Base-by-base conservation (phyloP, 2,113 vertebrate species). In the Saccopteryx bilineata region DNA sequence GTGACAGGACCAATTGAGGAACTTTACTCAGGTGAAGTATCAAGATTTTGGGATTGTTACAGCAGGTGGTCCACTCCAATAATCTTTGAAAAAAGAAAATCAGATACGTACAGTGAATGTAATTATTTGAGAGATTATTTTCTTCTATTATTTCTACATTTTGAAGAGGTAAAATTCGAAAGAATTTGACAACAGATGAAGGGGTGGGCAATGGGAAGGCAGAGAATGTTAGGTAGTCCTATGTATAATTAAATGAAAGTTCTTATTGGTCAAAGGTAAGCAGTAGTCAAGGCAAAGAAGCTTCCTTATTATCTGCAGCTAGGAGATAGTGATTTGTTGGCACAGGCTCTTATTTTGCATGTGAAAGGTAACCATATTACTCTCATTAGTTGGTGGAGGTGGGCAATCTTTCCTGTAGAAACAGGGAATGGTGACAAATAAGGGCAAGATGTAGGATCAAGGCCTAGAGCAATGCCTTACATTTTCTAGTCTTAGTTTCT, bases 91-190 rank as follows among this genome's bases (percentile, higher is more conserved):
- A 61, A 63, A 63, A 18, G 23, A 63, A 65, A 31, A 69, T 71
- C 17, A 76, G 39, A 33, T 69, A n/a, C 39, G 39, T 68, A 68
- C 9, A 39, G 5, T 26, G 26, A 58, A 58, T 84, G 5, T 71
- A 79, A 61, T 50, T 88, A 50, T 48, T 78, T 52, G 28, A 82
- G 75, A 82, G 54, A 65, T 61, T 46, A 63, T 69, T 91, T 93
- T 28, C 48, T 88, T 68, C 54, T 33, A 52, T 92, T 82, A 76
- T 24, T 50, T 86, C 23, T 82, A 21, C 31, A 78, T 72, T 90
- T 82, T 92, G 60, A 87, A 90, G 56, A 80, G 21, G 31, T 39
- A 48, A 52, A 58, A 69, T 46, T 81, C 18, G 56, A 86, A 76
- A 26, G 46, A 71, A 86, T 74, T 83, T 33, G 24, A 39, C 14